Evolutionary conservation across 2,113 vertebrate species (phyloP), one percentile per base, ranked within the genome.

Genomic region (Oncorhynchus clarkii): DNA sequence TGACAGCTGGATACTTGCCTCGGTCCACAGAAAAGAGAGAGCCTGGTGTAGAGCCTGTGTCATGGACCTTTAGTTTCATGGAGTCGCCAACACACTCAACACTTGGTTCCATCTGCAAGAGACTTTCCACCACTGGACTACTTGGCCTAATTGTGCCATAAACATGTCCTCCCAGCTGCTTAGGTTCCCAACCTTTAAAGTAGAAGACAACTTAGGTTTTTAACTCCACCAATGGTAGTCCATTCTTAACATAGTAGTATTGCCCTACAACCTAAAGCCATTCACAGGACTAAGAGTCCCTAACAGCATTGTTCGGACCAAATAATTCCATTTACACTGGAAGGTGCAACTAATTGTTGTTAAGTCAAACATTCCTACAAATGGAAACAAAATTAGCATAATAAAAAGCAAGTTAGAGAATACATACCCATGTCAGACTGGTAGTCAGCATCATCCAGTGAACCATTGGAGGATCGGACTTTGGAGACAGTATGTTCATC

Each of bases 61-160:
- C 73, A 16, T 87, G 79, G 73, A 93, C 73, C n/a, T 77, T 77
- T 66, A 94, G 90, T 16, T 31, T 89, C 92, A 94, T 93, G 1
- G 85, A 79, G 67, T 88, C 57, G 20, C 31, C 78, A 0, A 66
- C 84, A 80, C 93, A 94, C 78, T 93, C 90, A 60, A 94, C 91
- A 29, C 77, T 86, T 11, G 92, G 92, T 9, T 88, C 85, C 86
- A 89, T 76, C 75, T 84, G 79, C 45, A 92, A 79, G 6, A 94
- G 82, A 1, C 1, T 68, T 4, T 87, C 66, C 26, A 91, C 73
- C 11, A 78, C 80, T 39, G 66, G 22, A 11, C 45, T 31, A 8
- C 67, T 64, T 0, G 18, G 1, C 45, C 29, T 70, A 70, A 51
- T 59, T 20, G 31, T 39, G 1, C 20, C 65, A 22, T 75, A 34